Conservation (phyloP, 2,888 invertebrate species). For the Neoaliturus tenellus region DNA sequence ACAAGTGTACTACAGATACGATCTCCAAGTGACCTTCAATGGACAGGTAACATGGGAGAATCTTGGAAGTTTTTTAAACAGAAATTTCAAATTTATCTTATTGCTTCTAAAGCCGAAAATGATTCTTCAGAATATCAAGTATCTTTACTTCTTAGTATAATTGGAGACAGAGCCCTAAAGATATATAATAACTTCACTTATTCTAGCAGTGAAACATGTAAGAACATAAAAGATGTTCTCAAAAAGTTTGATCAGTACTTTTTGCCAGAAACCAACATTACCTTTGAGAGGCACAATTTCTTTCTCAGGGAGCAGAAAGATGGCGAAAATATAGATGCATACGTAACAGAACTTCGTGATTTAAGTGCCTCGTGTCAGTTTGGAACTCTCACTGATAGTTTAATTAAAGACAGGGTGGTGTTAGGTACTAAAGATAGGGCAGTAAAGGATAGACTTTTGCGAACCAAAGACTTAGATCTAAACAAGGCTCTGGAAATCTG, state of each 20-base stretch:
- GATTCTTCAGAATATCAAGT: background rate
- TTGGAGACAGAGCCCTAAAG: conserved; percentile 30
- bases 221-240: background rate
- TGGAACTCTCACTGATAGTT: background rate
- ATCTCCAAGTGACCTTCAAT: conserved; percentile 8
- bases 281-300: conserved; percentile 23
- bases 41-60: conserved; percentile 25
- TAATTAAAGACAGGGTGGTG: conserved; percentile 4
- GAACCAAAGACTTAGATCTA: conserved; percentile 8
- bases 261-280: background rate
- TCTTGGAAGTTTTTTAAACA: conserved; percentile 36
- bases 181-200: conserved; percentile 16
- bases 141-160: background rate
- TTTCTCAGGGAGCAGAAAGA: background rate
- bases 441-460: background rate
- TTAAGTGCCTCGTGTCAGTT: conserved; percentile 12
- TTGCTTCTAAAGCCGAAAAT: background rate
- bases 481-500: background rate
- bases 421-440: no score
- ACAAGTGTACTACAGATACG: no score
- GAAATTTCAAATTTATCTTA: background rate
- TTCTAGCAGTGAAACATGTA: background rate
- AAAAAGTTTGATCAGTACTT: conserved; percentile 42
- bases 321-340: background rate
- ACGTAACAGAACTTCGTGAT: background rate